Conservation (phyloP, 2,113 vertebrate genomes). For the Phaethornis superciliosus region DNA sequence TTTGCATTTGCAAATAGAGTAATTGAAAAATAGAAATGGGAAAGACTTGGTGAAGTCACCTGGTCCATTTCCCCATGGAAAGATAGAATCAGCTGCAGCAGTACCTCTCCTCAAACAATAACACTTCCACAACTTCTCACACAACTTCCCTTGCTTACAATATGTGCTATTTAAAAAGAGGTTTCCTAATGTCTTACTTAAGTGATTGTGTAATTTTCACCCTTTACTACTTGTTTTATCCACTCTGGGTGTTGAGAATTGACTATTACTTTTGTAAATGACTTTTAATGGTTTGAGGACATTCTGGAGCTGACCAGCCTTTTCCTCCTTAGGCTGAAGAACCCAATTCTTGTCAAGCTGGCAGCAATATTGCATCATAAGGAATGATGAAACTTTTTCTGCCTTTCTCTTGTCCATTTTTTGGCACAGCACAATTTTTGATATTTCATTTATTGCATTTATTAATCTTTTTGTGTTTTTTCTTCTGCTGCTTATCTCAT, state of each 20-base stretch:
- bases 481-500: background rate
- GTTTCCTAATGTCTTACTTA: background rate
- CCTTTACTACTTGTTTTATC: background rate
- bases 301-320: background rate
- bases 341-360: background rate
- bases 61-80: rapidly evolving
- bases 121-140: background rate
- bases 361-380: background rate
- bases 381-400: background rate
- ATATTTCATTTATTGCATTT: background rate
- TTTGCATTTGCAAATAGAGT: background rate
- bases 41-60: background rate
- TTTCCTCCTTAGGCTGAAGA: background rate
- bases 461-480: background rate
- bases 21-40: background rate
- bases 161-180: rapidly evolving
- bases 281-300: background rate
- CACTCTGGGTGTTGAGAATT: background rate
- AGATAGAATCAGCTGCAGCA: background rate
- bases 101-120: background rate
- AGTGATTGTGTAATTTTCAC: background rate
- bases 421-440: background rate
- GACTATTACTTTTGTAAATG: background rate
- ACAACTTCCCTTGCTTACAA: background rate
- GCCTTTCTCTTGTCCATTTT: background rate